phyloP scores from a whole-genome alignment of 2,797 vertebrate species.

The Manis javanica region DNA sequence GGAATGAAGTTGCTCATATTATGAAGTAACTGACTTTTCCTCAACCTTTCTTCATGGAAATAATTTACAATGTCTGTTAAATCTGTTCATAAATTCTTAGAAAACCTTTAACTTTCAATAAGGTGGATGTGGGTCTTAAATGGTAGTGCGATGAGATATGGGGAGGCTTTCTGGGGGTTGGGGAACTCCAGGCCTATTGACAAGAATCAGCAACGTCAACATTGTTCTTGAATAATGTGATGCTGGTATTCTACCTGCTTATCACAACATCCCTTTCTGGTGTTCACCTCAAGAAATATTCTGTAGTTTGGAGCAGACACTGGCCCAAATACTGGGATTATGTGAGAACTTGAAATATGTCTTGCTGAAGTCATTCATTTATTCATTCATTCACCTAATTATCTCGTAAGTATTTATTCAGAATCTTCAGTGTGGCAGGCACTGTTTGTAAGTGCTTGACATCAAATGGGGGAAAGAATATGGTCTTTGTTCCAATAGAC shows the following conservation, averaged over 20 bases:
- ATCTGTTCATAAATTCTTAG: slow-evolving; percentile 32
- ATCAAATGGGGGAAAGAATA: not conserved
- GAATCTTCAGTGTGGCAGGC: not conserved
- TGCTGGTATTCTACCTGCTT: not conserved
- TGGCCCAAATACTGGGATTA: not conserved
- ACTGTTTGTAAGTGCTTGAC: slow-evolving; percentile 28
- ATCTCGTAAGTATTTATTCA: not conserved
- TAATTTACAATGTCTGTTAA: not conserved
- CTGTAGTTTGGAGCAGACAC: not conserved
- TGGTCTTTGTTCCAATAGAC: not conserved
- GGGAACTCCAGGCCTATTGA: not conserved
- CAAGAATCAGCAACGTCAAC: not conserved
- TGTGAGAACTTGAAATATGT: not conserved
- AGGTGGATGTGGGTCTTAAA: not conserved
- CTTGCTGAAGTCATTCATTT: not conserved
- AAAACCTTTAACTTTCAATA: not conserved
- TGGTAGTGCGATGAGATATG: not conserved
- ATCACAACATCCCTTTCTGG: not conserved
- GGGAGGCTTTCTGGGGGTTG: not conserved
- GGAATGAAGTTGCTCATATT: not conserved
- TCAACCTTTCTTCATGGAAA: not conserved
- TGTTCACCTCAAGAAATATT: not conserved
- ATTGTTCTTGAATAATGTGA: not conserved
- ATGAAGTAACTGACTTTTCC: slow-evolving; percentile 22
- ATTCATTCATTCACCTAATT: not conserved